These are phyloP conservation scores for Zaprionus nigranus DNA, from an alignment of 1,140 invertebrate species.

Conservation along the genomic window DNA sequence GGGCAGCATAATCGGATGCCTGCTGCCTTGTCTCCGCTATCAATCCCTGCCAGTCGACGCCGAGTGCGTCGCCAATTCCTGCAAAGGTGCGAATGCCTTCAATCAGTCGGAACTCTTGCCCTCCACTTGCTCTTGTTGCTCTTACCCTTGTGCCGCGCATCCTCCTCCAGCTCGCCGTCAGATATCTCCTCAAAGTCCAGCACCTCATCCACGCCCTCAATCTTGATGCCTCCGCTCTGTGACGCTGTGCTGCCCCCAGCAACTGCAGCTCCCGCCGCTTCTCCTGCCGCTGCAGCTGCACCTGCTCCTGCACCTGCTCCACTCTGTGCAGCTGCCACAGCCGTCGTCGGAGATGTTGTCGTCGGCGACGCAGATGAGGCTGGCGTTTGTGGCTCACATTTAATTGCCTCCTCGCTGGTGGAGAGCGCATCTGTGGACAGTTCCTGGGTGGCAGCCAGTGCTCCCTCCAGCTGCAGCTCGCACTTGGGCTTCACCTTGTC, in stretches of 20 bases:
- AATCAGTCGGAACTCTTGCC: neutral
- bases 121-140: neutral
- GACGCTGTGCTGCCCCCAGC: constrained; percentile 2
- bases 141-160: constrained; percentile 85
- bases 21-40: constrained; percentile 90
- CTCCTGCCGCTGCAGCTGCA: neutral
- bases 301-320: constrained; percentile 82
- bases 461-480: constrained; percentile 64
- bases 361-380: neutral
- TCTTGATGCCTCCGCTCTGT: constrained; percentile 33
- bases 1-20: constrained; percentile 81
- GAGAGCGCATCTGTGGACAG: constrained; percentile 48
- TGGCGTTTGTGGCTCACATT: constrained; percentile 56
- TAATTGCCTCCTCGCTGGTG: constrained; percentile 58
- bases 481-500: constrained; percentile 74
- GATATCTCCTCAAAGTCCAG: constrained; percentile 95
- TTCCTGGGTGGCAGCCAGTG: constrained; percentile 42
- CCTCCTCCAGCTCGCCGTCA: constrained; percentile 94
- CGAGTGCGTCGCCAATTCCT: constrained; percentile 93
- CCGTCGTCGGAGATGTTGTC: neutral
- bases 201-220: constrained; percentile 86
- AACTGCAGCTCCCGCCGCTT: neutral
- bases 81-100: constrained; percentile 9
- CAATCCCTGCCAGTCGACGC: constrained; percentile 96
- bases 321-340: constrained; percentile 60